Conservation (phyloP, 1,140 invertebrate species). For the Sycophila sp. region DNA sequence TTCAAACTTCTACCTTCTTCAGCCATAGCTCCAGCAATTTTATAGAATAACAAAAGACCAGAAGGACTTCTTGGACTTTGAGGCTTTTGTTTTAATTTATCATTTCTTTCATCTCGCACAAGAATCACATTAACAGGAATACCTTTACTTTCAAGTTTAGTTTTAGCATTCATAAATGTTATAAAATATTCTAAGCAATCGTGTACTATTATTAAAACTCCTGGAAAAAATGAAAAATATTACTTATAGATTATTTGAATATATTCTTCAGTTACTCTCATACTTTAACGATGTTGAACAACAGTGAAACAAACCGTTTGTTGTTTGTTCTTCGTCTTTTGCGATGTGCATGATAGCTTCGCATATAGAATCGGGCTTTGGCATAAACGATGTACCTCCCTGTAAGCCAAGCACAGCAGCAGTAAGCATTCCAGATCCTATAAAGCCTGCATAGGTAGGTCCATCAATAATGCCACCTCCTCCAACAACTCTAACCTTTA, state of each 20-base stretch:
- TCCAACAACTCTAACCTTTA: slow-evolving; percentile 71
- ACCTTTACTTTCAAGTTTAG: slow-evolving; percentile 64
- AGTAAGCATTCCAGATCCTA: slow-evolving; percentile 76
- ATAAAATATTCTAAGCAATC: slow-evolving; percentile 76
- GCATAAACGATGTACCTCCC: slow-evolving; percentile 68
- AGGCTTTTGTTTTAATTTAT: slow-evolving; percentile 59
- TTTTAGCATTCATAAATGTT: slow-evolving; percentile 72
- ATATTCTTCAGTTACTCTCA: neutral
- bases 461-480: slow-evolving; percentile 78
- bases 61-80: slow-evolving; percentile 65
- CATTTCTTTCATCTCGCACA: slow-evolving; percentile 64
- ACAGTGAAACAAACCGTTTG: too few species aligned
- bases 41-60: slow-evolving; percentile 72
- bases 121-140: slow-evolving; percentile 56
- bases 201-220: slow-evolving; percentile 70
- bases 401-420: slow-evolving; percentile 74
- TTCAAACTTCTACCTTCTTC: slow-evolving; percentile 68
- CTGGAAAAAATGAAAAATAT: slow-evolving; percentile 52
- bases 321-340: slow-evolving; percentile 9
- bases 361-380: slow-evolving; percentile 42
- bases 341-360: slow-evolving; percentile 40
- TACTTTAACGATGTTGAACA: too few species aligned
- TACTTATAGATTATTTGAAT: neutral
- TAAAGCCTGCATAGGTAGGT: slow-evolving; percentile 72
- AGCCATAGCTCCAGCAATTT: slow-evolving; percentile 77